Evolutionary conservation across 2,888 invertebrate genomes (phyloP), one percentile per base, ranked within the genome.

Genomic region (Schizaphis graminum): DNA sequence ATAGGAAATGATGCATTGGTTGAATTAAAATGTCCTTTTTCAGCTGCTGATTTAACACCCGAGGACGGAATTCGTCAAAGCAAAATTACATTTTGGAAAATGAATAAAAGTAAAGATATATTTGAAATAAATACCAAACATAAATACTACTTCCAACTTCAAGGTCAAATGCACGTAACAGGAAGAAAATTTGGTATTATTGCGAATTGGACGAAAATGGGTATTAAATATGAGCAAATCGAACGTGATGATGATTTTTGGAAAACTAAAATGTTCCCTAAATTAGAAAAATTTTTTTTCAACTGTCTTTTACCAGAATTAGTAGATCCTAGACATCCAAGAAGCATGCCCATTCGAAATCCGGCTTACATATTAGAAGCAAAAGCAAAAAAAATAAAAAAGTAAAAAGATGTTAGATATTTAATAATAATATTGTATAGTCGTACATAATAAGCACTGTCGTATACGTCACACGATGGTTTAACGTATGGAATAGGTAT

Each of bases 291-390:
- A 21, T 35, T 35, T 35, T 53, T 53, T 35, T 49, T 88, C 21
- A 88, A 53, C 16, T 88, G 88, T 88, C 88, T 88, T 53, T n/a
- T 88, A 35, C 88, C 88, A 1, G 35, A 88, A 88, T 21, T 53
- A 35, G 88, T 53, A 35, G 53, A 53, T 35, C 88, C 88, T 11
- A 88, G 88, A 88, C 88, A 88, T 53, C 21, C 53, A 16, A 88
- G 88, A 88, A 88, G 88, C n/a, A 88, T 88, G 53, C 35, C 53
- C 13, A 88, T 88, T 21, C n/a, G 53, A 53, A 88, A 88, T 21
- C 88, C 53, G 10, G 5, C 85, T 85, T 85, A 85, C 44, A 85
- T 44, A 44, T 85, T 85, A 10, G 44, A 85, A 85, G 85, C 85
- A 44, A 85, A 44, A 85, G 44, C 85, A 85, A 85, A 85, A 44